These are phyloP conservation scores for Nomada goodeniana DNA, from an alignment of 2,888 invertebrate genomes.

Conservation along the genomic window DNA sequence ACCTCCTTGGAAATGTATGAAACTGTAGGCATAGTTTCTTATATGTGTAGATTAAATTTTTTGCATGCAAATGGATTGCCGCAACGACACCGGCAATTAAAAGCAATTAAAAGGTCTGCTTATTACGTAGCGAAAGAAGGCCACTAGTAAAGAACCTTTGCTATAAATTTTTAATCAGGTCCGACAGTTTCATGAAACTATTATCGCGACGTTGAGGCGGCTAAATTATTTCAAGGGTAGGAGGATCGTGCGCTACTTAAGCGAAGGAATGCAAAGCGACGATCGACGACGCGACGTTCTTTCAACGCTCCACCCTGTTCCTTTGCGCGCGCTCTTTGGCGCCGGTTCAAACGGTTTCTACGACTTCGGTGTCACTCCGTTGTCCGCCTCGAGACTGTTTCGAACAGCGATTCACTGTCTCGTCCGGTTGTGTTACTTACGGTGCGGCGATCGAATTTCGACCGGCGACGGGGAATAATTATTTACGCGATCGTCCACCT, in stretches of 20 bases:
- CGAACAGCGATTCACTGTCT: conserved; percentile 40
- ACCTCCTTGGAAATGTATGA: too few relatives aligned
- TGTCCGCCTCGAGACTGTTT: conserved; percentile 6
- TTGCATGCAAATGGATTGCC: too few relatives aligned
- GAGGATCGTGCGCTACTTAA: conserved; percentile 61
- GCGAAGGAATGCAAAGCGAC: conserved; percentile 60
- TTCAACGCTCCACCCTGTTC: conserved; percentile 38
- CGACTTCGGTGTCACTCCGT: conserved; percentile 27
- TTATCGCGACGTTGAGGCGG: conserved; percentile 18
- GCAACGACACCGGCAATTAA: too few relatives aligned
- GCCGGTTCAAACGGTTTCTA: conserved; percentile 55
- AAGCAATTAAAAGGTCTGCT: too few relatives aligned
- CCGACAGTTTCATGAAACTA: too few relatives aligned
- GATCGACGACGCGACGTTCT: conserved; percentile 49
- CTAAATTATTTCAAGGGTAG: conserved; percentile 62
- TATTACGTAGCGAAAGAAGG: too few relatives aligned
- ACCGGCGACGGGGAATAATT: conserved; percentile 18
- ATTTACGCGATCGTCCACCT: conserved; percentile 2
- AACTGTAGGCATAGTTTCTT: too few relatives aligned
- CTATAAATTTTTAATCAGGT: too few relatives aligned
- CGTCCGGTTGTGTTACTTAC: conserved; percentile 19
- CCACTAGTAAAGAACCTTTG: too few relatives aligned
- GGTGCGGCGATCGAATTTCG: conserved; percentile 18
- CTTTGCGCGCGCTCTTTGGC: conserved; percentile 55
- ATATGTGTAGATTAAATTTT: too few relatives aligned